Evolutionary conservation across 2,797 vertebrate genomes (phyloP).

Genomic region (Pipistrellus pipistrellus): DNA sequence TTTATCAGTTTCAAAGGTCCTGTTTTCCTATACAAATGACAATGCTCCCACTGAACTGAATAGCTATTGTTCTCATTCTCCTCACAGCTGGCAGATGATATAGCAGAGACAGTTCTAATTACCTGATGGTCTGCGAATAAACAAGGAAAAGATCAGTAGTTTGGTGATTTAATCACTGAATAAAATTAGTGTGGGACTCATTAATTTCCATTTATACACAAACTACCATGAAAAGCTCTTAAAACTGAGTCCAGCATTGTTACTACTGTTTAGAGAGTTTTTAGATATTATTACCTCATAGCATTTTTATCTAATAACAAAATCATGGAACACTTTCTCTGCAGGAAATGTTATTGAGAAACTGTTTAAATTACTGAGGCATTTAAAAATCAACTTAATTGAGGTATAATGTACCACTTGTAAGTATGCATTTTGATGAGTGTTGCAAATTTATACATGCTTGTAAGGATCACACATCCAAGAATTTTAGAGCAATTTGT

Average conservation of each 20-base stretch:
- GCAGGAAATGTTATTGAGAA: conserved; percentile 65
- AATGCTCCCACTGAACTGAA: conserved; percentile 70
- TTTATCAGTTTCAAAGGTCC: conserved; percentile 67
- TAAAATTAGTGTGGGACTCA: conserved; percentile 68
- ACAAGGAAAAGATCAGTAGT: conserved; percentile 73
- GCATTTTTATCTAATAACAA: conserved; percentile 27
- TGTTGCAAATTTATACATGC: not conserved
- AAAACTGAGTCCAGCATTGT: conserved; percentile 67
- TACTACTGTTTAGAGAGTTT: conserved; percentile 47
- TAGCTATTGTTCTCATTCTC: conserved; percentile 70
- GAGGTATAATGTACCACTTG: conserved; percentile 23
- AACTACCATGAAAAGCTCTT: conserved; percentile 68
- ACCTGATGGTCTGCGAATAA: conserved; percentile 75
- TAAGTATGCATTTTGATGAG: conserved; percentile 55
- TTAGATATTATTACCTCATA: conserved; percentile 72
- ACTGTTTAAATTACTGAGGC: conserved; percentile 66
- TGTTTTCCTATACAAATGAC: conserved; percentile 70
- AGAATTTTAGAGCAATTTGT: not conserved
- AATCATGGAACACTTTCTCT: conserved; percentile 64
- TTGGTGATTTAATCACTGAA: conserved; percentile 74
- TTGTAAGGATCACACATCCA: not conserved
- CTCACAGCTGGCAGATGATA: conserved; percentile 77
- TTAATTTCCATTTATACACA: conserved; percentile 76
- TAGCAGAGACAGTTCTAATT: conserved; percentile 68
- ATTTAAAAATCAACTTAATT: conserved; percentile 71